Conservation (phyloP, 2,797 vertebrate genomes). For the Apogon talboti region DNA sequence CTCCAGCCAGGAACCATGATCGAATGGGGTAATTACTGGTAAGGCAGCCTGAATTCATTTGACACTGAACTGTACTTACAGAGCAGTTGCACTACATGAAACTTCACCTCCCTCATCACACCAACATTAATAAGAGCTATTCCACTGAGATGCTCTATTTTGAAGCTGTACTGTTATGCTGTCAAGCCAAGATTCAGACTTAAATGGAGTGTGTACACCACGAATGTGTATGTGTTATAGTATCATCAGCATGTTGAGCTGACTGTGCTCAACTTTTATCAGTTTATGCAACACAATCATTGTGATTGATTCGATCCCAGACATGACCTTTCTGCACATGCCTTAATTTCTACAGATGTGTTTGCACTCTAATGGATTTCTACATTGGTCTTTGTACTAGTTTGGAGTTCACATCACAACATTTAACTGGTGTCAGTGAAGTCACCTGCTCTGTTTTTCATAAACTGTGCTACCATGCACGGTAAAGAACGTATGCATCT, state of each 20-base stretch:
- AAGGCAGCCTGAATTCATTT: conserved; percentile 76
- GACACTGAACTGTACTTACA: conserved; percentile 69
- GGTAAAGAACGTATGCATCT: no score
- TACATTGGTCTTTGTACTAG: neutral
- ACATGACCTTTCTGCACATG: neutral
- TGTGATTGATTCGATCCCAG: conserved; percentile 26
- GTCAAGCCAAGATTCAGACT: conserved; percentile 37
- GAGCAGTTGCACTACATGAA: conserved; percentile 57
- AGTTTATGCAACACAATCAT: conserved; percentile 19
- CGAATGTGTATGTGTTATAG: neutral
- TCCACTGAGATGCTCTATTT: conserved; percentile 59
- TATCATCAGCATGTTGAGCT: neutral
- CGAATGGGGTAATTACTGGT: conserved; percentile 99
- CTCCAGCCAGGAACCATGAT: conserved; percentile 98
- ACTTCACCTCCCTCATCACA: conserved; percentile 41
- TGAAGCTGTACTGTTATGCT: conserved; percentile 33
- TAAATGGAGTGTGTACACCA: conserved; percentile 2
- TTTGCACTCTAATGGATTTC: neutral
- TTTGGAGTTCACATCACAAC: neutral
- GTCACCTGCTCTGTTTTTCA: no score
- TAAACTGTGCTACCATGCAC: no score
- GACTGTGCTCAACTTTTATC: conserved; percentile 26
- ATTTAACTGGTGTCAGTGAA: no score
- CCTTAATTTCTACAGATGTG: neutral
- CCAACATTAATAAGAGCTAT: conserved; percentile 62